Base-by-base conservation (phyloP, 1,140 invertebrate species). In the Sarcophaga bullata region DNA sequence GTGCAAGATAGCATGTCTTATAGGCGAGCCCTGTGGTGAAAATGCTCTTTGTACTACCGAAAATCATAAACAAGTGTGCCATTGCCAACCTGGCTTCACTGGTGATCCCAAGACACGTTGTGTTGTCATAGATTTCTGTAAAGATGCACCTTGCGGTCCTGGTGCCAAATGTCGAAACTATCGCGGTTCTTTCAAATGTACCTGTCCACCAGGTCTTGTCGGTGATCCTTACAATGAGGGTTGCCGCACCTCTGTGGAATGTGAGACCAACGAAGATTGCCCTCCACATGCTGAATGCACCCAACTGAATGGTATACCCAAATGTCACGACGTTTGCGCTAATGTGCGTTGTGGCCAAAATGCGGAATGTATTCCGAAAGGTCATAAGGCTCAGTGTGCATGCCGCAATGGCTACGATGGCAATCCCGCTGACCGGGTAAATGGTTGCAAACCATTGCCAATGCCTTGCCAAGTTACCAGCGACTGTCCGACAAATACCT, bases 41-140 rank as follows among this genome's bases (percentile, higher is more conserved):
- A 97, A 97, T 90, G 94, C 96, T 0, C 91, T 97, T 19, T 97
- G 96, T 88, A 94, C 95, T 19, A 94, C 95, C 2, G 94, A 96
- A 88, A 93, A 94, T 85, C 95, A 97, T 86, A 91, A 91, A 84
- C 93, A 93, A 86, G 90, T 93, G 75, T 97, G 96, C 86, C 94
- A 95, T 85, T 97, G 96, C 89, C 95, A 96, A 88, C 95, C 96
- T 15, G 96, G 96, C 0, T 97, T 94, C 86, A 96, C 95, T 10
- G 96, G 96, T 11, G 93, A 96, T 91, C 93, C 95, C 3, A 87
- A 92, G 11, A 91, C 87, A 50, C 94, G 93, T 15, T 98, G 96
- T 86, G 89, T 92, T 68, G 90, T 94, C 47, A 94, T 97, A 72
- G 95, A 97, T 89, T 96, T 94, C 86, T 98, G 97, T 87, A 91